phyloP scores from a whole-genome alignment of 92 coral and sea anemone species.

The Heliopora coerulea region DNA sequence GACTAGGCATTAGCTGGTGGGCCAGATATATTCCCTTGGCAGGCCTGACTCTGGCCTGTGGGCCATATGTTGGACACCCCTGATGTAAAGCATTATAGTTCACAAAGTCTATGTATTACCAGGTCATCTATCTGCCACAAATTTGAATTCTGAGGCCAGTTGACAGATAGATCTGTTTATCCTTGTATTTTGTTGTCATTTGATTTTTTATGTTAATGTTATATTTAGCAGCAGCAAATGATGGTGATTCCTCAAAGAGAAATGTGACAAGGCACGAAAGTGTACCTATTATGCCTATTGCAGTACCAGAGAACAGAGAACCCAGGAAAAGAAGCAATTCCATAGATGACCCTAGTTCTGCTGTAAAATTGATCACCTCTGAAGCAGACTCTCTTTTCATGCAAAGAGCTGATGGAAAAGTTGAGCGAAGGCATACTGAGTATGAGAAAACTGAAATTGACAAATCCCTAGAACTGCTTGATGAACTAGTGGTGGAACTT shows the following conservation, averaged over 20 bases:
- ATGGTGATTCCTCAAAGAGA: neutral
- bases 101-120: too few species aligned
- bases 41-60: too few species aligned
- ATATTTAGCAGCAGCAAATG: neutral
- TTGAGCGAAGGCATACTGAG: slow-evolving; percentile 27
- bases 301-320: slow-evolving; percentile 9
- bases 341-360: slow-evolving; percentile 38
- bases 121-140: too few species aligned
- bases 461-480: slow-evolving; percentile 30
- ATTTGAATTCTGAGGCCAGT: too few species aligned
- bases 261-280: slow-evolving; percentile 28
- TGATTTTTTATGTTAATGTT: too few species aligned
- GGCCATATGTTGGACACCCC: too few species aligned
- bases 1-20: too few species aligned
- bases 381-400: slow-evolving; percentile 38
- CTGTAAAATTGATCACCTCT: slow-evolving; percentile 33
- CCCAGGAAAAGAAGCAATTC: slow-evolving; percentile 34
- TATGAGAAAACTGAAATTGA: slow-evolving; percentile 23
- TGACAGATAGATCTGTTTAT: too few species aligned
- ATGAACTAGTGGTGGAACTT: slow-evolving; percentile 41
- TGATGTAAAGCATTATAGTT: too few species aligned
- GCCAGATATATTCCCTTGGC: too few species aligned
- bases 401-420: slow-evolving; percentile 42
- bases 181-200: neutral
- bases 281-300: slow-evolving; percentile 9